Percentiles rank a stretch among this genome's conserved stretches.
Conservation (phyloP, 2,113 vertebrate species). For the Tympanuchus pallidicinctus region DNA sequence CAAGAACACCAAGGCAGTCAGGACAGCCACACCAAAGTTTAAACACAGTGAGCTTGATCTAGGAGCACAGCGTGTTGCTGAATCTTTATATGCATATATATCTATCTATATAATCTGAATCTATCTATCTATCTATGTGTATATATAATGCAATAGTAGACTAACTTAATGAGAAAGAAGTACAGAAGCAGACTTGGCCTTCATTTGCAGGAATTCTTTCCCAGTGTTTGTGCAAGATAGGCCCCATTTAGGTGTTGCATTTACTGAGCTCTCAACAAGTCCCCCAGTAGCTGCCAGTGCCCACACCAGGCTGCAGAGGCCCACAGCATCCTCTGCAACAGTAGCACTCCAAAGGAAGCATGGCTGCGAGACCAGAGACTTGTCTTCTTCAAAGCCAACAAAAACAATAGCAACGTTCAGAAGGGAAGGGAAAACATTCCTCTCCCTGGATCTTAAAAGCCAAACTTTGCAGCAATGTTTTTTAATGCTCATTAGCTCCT, state of each 20-base stretch:
- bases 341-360: background rate
- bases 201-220: background rate
- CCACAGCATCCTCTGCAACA: background rate
- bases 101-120: background rate
- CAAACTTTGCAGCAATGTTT: background rate
- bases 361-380: rapidly evolving
- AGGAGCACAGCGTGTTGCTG: background rate
- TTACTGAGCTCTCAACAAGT: background rate
- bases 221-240: background rate
- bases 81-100: background rate
- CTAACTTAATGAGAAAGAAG: background rate
- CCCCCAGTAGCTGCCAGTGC: rapidly evolving
- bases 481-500: background rate
- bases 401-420: background rate
- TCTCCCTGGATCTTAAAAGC: background rate
- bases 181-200: background rate
- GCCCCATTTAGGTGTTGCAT: background rate
- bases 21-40: background rate
- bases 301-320: background rate
- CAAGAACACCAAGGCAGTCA: background rate
- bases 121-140: background rate
- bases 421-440: rapidly evolving
- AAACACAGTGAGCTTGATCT: background rate
- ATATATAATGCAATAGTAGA: background rate
- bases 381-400: background rate